Evolutionary conservation across 2,113 vertebrate species (phyloP), one percentile per base, ranked within the genome.

Genomic region (Piprites chloris): DNA sequence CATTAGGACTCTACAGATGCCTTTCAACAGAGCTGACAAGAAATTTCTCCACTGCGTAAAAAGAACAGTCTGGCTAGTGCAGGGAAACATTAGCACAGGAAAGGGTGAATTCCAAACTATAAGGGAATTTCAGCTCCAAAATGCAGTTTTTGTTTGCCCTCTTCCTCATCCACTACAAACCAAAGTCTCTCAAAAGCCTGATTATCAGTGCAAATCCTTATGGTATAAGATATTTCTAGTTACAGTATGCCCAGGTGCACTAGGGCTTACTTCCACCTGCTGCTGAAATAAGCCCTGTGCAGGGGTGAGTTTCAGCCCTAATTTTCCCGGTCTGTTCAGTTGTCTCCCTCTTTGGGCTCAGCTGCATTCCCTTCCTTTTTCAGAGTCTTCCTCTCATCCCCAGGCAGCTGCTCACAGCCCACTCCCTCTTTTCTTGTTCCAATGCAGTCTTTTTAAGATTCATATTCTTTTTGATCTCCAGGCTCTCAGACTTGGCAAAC

Each of bases 391-490:
- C 61, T 42, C 74, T 94, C 77, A 62, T 76, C 66, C 66, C 39
- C 81, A 62, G 77, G 58, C 91, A 96, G 67, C 74, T 90, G 83
- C 65, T 95, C 41, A 49, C 62, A 91, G 35, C 58, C 62, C 71
- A 82, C 74, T 82, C 85, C 69, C 92, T 88, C 62, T 37, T 79
- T 79, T 66, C 81, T 73, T 85, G 35, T 93, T 94, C 85, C 81
- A 85, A 30, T 5, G 1, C 39, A 65, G 33, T 44, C 55, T 41
- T 82, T 91, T 76, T 87, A 68, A 87, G 52, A 68, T 89, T 85
- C 66, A 39, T 44, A 49, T 72, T 89, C 87, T 75, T 93, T 97
- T 96, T 95, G 91, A 94, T 95, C 93, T 96, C 78, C 46, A 62
- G 77, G 73, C 81, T 91, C 80, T 85, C 91, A 87, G 81, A 72